Evolutionary conservation across 2,888 invertebrate genomes (phyloP), one percentile per base, ranked within the genome.

Genomic region (Phrixothrix hirtus): DNA sequence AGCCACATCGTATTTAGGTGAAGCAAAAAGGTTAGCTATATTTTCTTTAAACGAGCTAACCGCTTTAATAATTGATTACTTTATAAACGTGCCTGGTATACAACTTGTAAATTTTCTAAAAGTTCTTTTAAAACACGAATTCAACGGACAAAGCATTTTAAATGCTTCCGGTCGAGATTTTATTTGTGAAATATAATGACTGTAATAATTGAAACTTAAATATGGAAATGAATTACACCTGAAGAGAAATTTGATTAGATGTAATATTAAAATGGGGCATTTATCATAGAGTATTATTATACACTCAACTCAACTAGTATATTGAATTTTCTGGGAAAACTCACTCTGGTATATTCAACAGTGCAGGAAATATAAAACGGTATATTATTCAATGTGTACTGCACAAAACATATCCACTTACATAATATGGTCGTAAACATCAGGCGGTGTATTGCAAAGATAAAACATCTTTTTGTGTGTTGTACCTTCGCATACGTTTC

Each of bases 371-470:
- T 45, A 36, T 45, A 37, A 36, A 45, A 45, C 36, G 16, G n/a
- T 36, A 21, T 45, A 43, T 45, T 45, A 45, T 45, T 29, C 45
- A 36, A 45, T 36, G 30, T 36, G 30, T 31, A 27, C 21, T 30
- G 36, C 30, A 30, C 30, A 45, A 30, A 45, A 45, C 42, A 36
- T 36, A 37, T 30, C 36, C 35, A 45, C 30, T 45, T 45, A 36
- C 45, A 37, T 36, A 45, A 12, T 11, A 34, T n/a, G 25, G 26
- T 43, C 32, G 25, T 43, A 43, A 43, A 43, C 42, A 43, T 43
- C 42, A 34, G 34, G n/a, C 26, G 32, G 31, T 30, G 26, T 34
- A 26, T 10, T 32, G 32, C 25, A 25, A 17, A 34, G 34, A 34
- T n/a, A 32, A 25, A 39, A 30, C 39, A 37, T 26, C 26, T 21